A percentile compares a stretch with the other conserved stretches of the same genome.
Evolutionary conservation across 2,113 vertebrate species (phyloP).

Genomic region (Aramus guarauna): DNA sequence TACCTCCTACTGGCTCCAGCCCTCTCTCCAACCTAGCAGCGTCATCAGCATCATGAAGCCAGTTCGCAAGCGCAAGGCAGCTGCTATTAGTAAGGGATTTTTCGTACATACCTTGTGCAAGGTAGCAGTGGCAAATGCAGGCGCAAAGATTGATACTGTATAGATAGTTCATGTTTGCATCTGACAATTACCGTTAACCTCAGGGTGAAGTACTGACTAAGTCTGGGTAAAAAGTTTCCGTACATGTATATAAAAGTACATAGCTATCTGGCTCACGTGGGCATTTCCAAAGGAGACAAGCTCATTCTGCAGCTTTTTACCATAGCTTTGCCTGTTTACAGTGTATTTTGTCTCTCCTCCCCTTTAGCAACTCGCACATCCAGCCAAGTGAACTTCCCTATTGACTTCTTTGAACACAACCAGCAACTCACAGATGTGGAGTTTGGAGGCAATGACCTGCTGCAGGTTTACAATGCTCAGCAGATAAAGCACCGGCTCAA

Average conservation of each 20-base stretch:
- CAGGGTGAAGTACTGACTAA: background rate
- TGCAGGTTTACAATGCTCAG: constrained; percentile 97
- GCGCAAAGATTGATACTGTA: background rate
- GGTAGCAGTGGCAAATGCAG: background rate
- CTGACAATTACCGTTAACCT: background rate
- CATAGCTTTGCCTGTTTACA: background rate
- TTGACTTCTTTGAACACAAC: constrained; percentile 99
- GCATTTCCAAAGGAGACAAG: background rate
- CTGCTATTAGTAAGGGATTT: constrained; percentile 84
- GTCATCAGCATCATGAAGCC: constrained; percentile 98
- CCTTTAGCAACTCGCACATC: constrained; percentile 88
- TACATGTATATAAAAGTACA: background rate
- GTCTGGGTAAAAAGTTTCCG: background rate
- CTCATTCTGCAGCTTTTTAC: background rate
- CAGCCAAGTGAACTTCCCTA: constrained; percentile 96
- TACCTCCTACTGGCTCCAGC: constrained; percentile 97
- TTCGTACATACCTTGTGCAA: rapidly evolving
- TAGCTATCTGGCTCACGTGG: background rate
- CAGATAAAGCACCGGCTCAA: constrained; percentile 98
- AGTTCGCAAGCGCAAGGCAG: constrained; percentile 92
- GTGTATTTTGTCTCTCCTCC: background rate
- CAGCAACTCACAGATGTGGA: constrained; percentile 97
- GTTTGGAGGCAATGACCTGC: constrained; percentile 94
- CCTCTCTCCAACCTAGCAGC: constrained; percentile 92
- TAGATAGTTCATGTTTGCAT: background rate